A percentile compares a stretch with the other conserved stretches of the same genome.
Evolutionary conservation across 2,113 vertebrate genomes (phyloP).

Genomic region (Caranx melampygus): DNA sequence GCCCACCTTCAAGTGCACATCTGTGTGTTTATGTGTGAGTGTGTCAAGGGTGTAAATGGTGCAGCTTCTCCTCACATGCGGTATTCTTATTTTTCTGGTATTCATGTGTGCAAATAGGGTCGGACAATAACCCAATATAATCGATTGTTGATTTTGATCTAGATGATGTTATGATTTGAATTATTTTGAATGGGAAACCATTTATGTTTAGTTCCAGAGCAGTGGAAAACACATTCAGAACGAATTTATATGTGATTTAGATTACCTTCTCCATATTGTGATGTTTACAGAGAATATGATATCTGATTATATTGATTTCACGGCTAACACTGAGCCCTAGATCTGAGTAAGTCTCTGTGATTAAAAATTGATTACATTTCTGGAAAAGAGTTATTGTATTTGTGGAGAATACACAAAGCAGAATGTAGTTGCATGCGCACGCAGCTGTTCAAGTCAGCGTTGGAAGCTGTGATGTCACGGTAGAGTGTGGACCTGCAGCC

Average conservation of each 20-base stretch:
- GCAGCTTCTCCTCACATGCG: not conserved
- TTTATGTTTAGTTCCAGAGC: not conserved
- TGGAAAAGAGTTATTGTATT: not conserved
- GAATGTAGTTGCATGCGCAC: too few relatives aligned
- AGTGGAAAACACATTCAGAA: not conserved
- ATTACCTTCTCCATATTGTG: not conserved
- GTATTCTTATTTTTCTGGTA: not conserved
- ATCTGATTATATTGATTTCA: not conserved
- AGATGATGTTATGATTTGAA: not conserved
- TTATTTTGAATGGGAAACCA: not conserved
- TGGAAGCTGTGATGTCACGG: not conserved
- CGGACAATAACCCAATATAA: too few relatives aligned
- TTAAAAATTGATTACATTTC: not conserved
- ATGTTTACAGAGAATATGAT: not conserved
- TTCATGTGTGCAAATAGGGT: not conserved
- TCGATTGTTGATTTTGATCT: not conserved
- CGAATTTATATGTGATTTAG: not conserved
- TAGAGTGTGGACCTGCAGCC: conserved; percentile 4
- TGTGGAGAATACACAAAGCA: too few relatives aligned
- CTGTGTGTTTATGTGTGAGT: conserved; percentile 3
- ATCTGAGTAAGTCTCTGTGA: not conserved
- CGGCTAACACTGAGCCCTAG: not conserved
- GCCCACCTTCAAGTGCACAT: not conserved
- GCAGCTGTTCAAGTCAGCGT: too few relatives aligned
- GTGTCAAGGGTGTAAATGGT: not conserved